Evolutionary conservation across 37 sponge, comb jelly and placozoan species (phyloP).

Genomic region (Beroe forskalii): DNA sequence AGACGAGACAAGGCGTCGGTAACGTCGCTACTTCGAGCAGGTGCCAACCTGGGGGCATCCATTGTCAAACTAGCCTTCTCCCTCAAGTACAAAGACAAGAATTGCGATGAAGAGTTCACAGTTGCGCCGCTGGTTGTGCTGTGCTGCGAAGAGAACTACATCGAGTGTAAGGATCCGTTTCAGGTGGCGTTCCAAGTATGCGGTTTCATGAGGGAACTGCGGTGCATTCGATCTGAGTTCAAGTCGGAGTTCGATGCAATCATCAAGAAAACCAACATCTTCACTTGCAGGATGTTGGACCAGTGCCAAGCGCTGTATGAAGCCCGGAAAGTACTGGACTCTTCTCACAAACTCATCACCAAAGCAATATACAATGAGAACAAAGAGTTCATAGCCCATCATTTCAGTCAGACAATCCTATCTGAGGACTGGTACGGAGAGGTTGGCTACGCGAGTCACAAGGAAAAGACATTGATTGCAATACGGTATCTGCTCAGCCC

Average conservation of each 20-base stretch:
- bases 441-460: not conserved
- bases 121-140: not conserved
- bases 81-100: not conserved
- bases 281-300: not conserved
- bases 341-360: not conserved
- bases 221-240: not conserved
- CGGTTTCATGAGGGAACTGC: not conserved
- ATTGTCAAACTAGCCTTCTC: not conserved
- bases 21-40: not conserved
- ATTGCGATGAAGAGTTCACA: not conserved
- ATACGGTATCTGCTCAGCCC: not conserved
- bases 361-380: not conserved
- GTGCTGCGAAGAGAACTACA: not conserved
- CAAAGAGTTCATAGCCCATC: conserved; percentile 4
- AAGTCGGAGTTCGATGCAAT: not conserved
- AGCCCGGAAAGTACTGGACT: not conserved
- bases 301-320: not conserved
- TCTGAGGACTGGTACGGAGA: conserved; percentile 21
- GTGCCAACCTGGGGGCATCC: not conserved
- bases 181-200: not conserved
- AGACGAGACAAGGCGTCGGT: not conserved
- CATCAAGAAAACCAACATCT: not conserved
- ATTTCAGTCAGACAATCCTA: conserved; percentile 1
- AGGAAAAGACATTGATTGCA: not conserved
- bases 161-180: conserved; percentile 4